These are phyloP conservation scores for Gopherus evgoodei DNA, from an alignment of 2,113 vertebrate genomes.

Conservation along the genomic window DNA sequence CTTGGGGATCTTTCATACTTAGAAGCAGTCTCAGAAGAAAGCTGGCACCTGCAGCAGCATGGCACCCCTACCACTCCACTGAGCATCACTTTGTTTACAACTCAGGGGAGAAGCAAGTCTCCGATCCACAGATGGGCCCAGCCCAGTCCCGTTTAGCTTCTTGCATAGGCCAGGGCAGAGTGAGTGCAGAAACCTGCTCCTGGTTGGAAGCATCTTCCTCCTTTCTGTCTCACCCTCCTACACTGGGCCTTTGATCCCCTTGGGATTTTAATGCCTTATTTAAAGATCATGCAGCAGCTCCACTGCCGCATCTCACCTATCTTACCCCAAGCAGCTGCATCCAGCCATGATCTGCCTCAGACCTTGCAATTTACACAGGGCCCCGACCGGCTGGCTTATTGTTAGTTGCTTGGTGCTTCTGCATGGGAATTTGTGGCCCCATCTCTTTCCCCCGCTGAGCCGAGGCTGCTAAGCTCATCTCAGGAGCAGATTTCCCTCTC, in stretches of 20 bases:
- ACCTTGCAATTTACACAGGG: not conserved
- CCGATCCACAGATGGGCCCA: not conserved
- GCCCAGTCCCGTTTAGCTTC: not conserved
- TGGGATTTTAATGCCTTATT: constrained; percentile 36
- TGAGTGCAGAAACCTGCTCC: not conserved
- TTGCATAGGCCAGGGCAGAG: not conserved
- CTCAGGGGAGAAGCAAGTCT: not conserved
- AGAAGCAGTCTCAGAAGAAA: not conserved
- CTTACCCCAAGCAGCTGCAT: not conserved
- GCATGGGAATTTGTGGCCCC: not conserved
- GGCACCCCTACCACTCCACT: not conserved
- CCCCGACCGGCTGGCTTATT: fast-evolving
- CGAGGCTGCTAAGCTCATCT: not conserved
- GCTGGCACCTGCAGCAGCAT: not conserved
- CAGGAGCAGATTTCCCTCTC: fast-evolving
- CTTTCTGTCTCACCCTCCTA: not conserved
- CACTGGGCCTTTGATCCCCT: not conserved
- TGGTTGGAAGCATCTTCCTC: not conserved
- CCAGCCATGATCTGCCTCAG: fast-evolving
- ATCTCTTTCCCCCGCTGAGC: fast-evolving
- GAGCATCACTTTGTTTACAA: not conserved
- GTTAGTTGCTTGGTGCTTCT: not conserved
- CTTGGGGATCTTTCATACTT: not conserved
- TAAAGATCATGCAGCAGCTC: not conserved
- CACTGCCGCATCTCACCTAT: fast-evolving